Base-by-base conservation (phyloP, 92 coral and sea anemone species). In the Porites rus region DNA sequence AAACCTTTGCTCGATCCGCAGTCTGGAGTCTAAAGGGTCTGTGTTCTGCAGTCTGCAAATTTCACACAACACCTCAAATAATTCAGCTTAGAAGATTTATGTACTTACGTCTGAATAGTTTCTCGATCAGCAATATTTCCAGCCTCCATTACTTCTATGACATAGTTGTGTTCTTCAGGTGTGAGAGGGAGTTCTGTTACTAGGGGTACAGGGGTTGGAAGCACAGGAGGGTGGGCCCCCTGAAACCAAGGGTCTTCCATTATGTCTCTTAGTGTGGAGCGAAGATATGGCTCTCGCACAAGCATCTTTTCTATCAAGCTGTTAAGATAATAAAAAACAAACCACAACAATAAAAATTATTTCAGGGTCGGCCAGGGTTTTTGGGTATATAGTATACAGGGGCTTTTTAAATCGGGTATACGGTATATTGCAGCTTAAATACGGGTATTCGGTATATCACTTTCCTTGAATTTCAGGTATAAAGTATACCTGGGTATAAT, bases 221-320 rank as follows among this genome's bases (percentile, higher is more conserved):
- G 76, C 31, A 97, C 81, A 7, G 99, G 98, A 1, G 95, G 93
- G 70, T 84, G 90, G 18, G 91, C 97, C 73, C 92, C 92, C 74
- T 92, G 94, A 51, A 97, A 81, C 99, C 99, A 97, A 51, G 92
- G 85, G 76, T 97, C 96, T 43, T 84, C 86, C 91, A 97, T 95
- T n/a, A 97, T 97, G 79, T 90, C 94, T 74, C 81, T 94, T 28
- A 97, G 52, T 13, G 90, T 72, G 7, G 96, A 94, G 72, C 99
- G 91, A n/a, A 84, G 84, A 65, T 86, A 89, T 7, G 99, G 98
- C 67, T 97, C 99, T 63, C 98, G 94, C 51, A 92, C 94, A 10
- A 97, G 86, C 99, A 97, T 95, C 77, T 95, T 88, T 38, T 94
- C 87, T 65, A 97, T 97, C 5, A 97, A 86, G 61, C 99, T 97